Evolutionary conservation across 1,140 invertebrate species (phyloP).

Genomic region (Temnothorax curvispinosus): DNA sequence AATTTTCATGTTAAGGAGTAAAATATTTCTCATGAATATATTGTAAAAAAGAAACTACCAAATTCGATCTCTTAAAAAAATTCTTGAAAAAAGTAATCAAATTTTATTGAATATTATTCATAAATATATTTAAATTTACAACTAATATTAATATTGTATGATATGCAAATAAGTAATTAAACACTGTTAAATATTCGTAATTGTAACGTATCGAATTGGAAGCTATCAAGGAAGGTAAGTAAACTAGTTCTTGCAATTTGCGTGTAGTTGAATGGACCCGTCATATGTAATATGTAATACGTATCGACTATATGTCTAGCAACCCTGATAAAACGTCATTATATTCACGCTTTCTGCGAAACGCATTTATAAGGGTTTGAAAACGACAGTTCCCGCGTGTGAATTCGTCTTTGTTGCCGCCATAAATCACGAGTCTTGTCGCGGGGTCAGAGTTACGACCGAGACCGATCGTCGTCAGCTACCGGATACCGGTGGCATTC

Average conservation of each 20-base stretch:
- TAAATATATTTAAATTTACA: background rate
- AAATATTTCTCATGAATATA: background rate
- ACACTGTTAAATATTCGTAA: background rate
- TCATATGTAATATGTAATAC: constrained; percentile 14
- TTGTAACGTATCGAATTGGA: background rate
- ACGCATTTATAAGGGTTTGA: constrained; percentile 46
- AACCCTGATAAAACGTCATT: constrained; percentile 2
- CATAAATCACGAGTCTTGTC: constrained; percentile 60
- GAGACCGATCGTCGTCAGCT: constrained; percentile 59
- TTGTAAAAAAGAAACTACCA: background rate
- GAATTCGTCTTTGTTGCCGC: constrained; percentile 43
- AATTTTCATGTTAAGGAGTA: background rate
- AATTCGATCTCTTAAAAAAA: background rate
- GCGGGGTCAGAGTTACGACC: constrained; percentile 43
- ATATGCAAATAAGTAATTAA: background rate
- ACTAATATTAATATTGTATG: background rate
- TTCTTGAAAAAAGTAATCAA: background rate
- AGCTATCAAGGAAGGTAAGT: constrained; percentile 1
- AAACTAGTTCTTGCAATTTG: constrained; percentile 43
- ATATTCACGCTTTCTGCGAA: constrained; percentile 9
- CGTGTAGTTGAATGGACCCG: constrained; percentile 10
- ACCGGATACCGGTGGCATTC: constrained; percentile 60
- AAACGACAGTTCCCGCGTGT: constrained; percentile 31
- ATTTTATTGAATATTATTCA: background rate
- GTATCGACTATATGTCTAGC: constrained; percentile 20